These are phyloP conservation scores for Teinopalpus imperialis DNA, from an alignment of 2,888 invertebrate species.

Conservation along the genomic window DNA sequence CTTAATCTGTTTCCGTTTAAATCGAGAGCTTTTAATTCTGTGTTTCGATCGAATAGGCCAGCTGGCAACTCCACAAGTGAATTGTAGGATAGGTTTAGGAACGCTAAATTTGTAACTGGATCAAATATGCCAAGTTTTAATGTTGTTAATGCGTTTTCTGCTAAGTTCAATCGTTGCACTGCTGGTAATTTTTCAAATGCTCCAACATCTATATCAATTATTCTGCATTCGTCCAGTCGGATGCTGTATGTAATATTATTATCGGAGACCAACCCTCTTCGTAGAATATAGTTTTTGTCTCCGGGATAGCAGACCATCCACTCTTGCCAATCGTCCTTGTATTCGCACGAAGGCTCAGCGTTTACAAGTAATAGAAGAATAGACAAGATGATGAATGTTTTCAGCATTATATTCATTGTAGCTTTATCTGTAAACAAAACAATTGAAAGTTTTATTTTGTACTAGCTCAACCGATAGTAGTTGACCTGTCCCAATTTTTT, in stretches of 20 bases:
- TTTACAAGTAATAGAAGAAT: not conserved
- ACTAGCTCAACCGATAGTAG: too few species aligned
- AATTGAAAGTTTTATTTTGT: too few species aligned
- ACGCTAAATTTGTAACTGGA: not conserved
- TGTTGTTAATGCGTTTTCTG: not conserved
- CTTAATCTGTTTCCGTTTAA: not conserved
- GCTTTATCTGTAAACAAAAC: not conserved
- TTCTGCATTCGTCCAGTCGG: not conserved
- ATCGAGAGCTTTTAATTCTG: not conserved
- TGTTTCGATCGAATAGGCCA: not conserved
- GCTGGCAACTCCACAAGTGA: not conserved
- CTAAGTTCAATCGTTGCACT: not conserved
- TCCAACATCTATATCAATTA: not conserved
- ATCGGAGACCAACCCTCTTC: not conserved
- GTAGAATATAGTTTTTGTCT: not conserved
- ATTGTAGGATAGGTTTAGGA: not conserved
- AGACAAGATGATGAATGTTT: too few species aligned
- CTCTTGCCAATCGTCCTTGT: not conserved
- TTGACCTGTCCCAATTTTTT: too few species aligned
- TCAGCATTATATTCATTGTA: not conserved
- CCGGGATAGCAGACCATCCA: not conserved
- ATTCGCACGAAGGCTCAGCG: not conserved
- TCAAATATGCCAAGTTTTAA: not conserved
- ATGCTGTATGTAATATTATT: not conserved
- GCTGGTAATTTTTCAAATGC: not conserved